These are phyloP conservation scores for honey bee (Apis mellifera) DNA, from an alignment of 1,140 invertebrate species.

Conservation along the genomic window DNA sequence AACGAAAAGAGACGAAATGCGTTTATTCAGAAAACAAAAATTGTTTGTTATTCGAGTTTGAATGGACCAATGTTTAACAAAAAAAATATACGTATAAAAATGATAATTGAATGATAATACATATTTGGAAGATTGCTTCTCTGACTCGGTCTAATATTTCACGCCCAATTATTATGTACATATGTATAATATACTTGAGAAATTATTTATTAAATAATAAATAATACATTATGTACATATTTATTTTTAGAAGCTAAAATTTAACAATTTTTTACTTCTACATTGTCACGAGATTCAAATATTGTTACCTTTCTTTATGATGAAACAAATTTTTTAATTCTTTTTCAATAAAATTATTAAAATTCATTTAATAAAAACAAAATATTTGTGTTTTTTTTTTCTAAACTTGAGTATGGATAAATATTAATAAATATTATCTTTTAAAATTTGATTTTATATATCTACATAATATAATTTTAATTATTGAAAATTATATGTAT, in stretches of 20 bases:
- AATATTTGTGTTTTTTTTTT: neutral
- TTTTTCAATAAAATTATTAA: neutral
- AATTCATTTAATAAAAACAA: neutral
- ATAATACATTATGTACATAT: neutral
- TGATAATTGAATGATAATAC: neutral
- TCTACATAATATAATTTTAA: neutral
- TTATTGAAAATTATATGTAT: neutral
- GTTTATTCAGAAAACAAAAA: neutral
- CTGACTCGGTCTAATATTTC: neutral
- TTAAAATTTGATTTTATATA: neutral
- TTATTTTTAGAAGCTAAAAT: slow-evolving; percentile 4
- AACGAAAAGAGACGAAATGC: neutral
- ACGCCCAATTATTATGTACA: neutral
- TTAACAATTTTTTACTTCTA: neutral
- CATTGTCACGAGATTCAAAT: neutral
- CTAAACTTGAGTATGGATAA: neutral
- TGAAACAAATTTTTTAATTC: neutral
- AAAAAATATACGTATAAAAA: neutral
- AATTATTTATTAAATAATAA: neutral
- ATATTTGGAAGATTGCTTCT: neutral
- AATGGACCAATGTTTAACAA: slow-evolving; percentile 40
- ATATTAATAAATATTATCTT: slow-evolving; percentile 1
- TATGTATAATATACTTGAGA: neutral
- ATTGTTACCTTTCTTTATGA: neutral
- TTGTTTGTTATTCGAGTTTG: slow-evolving; percentile 4